Base-by-base conservation (phyloP, 92 coral and sea anemone species). In the Epizoanthus stellaris region DNA sequence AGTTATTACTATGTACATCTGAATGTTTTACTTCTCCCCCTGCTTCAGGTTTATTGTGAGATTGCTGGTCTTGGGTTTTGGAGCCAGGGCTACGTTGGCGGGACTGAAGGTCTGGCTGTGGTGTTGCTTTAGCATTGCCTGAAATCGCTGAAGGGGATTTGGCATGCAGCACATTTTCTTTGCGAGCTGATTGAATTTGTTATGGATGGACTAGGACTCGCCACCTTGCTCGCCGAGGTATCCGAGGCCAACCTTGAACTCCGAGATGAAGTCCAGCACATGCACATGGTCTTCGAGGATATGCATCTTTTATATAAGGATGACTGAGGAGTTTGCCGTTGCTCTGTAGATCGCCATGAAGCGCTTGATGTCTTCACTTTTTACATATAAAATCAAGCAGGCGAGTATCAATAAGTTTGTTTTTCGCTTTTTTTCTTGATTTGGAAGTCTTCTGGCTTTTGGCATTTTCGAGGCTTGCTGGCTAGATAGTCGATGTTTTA, bases 281-380 rank as follows among this genome's bases (percentile, higher is more conserved):
- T n/a, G n/a, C n/a, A 83, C 80, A 38, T 83, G 81, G 64, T 54
- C 66, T 36, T 83, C 87, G 9, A 83, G 69, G 13, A 71, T 71
- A 57, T 84, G 87, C 87, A 84, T 70, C 67, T 84, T n/a, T n/a
- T n/a, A n/a, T n/a, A n/a, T 84, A 6, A 84, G 39, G 34, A 69
- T 84, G 52, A 84, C 87, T 11, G 87, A 39, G 15, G 80, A 70
- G 66, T 84, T 70, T 13, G 80, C 49, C 3, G 40, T 72, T 56
- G 79, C 80, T 40, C 87, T 71, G 80, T 83, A 83, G 8, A 16
- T 14, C 15, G 87, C 59, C 80, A 84, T 70, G 43, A 84, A 84
- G 68, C 6, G n/a, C 70, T 84, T 30, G 80, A 84, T 72, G 58
- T 84, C 80, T n/a, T 54, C 47, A 12, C 75, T 67, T 82, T 66